phyloP scores from a whole-genome alignment of 2,888 invertebrate species.

The Sinohyriopsis cumingii region DNA sequence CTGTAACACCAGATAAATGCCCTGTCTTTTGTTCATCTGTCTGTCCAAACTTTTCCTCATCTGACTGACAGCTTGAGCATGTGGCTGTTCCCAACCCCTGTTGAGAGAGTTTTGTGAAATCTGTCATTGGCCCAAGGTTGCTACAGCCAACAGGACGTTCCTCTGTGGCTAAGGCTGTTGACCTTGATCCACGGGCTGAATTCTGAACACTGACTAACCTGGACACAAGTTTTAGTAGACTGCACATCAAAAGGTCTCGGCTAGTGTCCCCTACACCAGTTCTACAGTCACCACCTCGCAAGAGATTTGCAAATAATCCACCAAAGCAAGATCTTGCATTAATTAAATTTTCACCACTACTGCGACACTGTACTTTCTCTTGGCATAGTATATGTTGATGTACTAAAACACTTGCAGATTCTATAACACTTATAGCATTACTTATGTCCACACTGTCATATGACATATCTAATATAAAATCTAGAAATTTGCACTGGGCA shows the following conservation, averaged over 20 bases:
- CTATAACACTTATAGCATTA: slow-evolving; percentile 82
- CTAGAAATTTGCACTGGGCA: slow-evolving; percentile 83
- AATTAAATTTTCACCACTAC: slow-evolving; percentile 72
- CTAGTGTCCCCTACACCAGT: slow-evolving; percentile 59
- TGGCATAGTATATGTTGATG: slow-evolving; percentile 66
- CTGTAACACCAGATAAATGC: slow-evolving; percentile 35
- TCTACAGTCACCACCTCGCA: slow-evolving; percentile 76
- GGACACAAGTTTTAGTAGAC: slow-evolving; percentile 66
- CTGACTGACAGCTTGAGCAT: slow-evolving; percentile 50
- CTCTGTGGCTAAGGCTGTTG: slow-evolving; percentile 14
- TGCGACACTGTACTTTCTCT: slow-evolving; percentile 64
- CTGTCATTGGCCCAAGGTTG: slow-evolving; percentile 51
- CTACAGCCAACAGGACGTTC: slow-evolving; percentile 15
- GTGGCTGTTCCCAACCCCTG: slow-evolving; percentile 51
- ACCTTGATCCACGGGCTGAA: slow-evolving; percentile 18
- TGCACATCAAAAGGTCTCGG: slow-evolving; percentile 67
- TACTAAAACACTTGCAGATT: slow-evolving; percentile 77
- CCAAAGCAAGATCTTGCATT: slow-evolving; percentile 78
- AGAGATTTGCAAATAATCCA: slow-evolving; percentile 82
- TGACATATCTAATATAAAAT: slow-evolving; percentile 79
- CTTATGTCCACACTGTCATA: slow-evolving; percentile 81
- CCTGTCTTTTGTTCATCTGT: slow-evolving; percentile 81
- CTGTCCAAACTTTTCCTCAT: slow-evolving; percentile 73
- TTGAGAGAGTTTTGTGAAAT: slow-evolving; percentile 59
- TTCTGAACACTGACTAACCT: slow-evolving; percentile 59